Percentiles rank a stretch among this genome's conserved stretches.
Evolutionary conservation across 2,113 vertebrate genomes (phyloP).

Genomic region (Zapornia atra): DNA sequence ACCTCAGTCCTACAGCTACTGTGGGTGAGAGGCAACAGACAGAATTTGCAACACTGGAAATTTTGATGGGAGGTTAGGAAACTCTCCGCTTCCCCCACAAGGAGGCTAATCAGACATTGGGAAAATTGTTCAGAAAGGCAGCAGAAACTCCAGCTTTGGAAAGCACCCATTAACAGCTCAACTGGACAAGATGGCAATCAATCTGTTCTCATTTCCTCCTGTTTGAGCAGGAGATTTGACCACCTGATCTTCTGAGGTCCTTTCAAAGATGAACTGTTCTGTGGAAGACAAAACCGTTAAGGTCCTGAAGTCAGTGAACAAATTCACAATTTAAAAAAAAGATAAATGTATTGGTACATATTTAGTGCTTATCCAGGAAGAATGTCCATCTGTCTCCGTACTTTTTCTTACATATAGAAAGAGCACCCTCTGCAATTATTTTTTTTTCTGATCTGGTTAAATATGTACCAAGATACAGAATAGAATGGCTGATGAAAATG

Average conservation of each 20-base stretch:
- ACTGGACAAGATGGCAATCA: background rate
- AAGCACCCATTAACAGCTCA: background rate
- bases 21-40: background rate
- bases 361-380: background rate
- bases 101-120: background rate
- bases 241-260: background rate
- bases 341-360: too few relatives aligned
- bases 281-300: background rate
- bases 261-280: background rate
- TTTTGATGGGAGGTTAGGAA: conserved; percentile 10
- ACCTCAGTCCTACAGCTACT: background rate
- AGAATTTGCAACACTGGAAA: conserved; percentile 2
- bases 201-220: background rate
- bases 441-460: background rate
- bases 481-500: background rate
- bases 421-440: background rate
- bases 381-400: background rate
- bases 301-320: background rate
- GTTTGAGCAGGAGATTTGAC: background rate
- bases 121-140: background rate
- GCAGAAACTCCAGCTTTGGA: background rate
- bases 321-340: background rate
- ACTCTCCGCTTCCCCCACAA: background rate
- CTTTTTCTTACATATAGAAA: background rate
- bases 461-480: background rate